Base-by-base conservation (phyloP, 2,113 vertebrate genomes). In the Ceuthmochares aereus region DNA sequence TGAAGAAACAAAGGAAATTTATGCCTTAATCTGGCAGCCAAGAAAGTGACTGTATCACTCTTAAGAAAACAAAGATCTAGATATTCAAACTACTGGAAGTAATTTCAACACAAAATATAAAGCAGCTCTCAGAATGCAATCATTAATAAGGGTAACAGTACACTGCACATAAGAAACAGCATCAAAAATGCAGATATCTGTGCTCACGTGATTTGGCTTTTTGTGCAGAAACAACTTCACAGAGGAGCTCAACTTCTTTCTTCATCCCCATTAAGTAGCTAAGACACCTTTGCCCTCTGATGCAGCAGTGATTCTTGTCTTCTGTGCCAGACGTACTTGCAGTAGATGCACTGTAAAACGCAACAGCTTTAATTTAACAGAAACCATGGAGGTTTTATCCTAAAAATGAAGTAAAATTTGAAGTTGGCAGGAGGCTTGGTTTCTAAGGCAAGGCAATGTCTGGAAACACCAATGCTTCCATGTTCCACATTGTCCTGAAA, bases 41-140 rank as follows among this genome's bases (percentile, higher is more conserved):
- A 96, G 75, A 97, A 95, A 56, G 75, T 67, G 45, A 72, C 72
- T 26, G 43, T 94, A 43, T 80, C 73, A 29, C 42, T 90, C 96
- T 6, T 54, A 87, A 59, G 85, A 96, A 74, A 95, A 64, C 54
- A 73, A 58, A 30, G 14, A 32, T 54, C 32, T 23, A 43, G 7
- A 17, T 51, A 40, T 52, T 27, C 36, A 17, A 36, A 37, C 30
- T 36, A 12, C 47, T 66, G 34, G 29, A 58, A 37, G 22, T n/a
- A 40, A 54, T 60, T 32, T 54, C 21, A 30, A 59, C 47, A 52
- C 42, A 29, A 69, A 68, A 70, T 16, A 69, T 7, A 64, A 49
- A 80, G 30, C 30, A 29, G 10, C 26, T 40, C 32, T 62, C 51
- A 6, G n/a, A 60, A 58, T 11, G 6, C 27, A 52, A 7, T 23